Percentiles rank a stretch among this genome's conserved stretches.
phyloP scores from a whole-genome alignment of 2,888 invertebrate species.

The Apamea crenata region DNA sequence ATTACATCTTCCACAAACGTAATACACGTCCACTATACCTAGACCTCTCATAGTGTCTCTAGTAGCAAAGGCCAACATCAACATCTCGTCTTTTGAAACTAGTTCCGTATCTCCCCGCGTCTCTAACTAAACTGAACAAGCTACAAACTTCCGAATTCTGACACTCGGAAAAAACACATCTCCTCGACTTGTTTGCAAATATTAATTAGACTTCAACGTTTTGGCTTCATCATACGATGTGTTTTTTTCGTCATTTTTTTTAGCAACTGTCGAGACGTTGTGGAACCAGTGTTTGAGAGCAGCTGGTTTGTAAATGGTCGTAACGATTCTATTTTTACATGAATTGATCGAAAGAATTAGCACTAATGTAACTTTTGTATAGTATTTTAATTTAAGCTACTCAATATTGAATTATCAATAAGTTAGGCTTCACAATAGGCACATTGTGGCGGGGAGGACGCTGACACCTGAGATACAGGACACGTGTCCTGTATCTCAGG shows the following conservation, averaged over 20 bases:
- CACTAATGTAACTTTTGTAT: neutral
- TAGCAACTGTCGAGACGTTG: slow-evolving; percentile 62
- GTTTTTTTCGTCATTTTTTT: slow-evolving; percentile 64
- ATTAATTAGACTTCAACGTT: slow-evolving; percentile 70
- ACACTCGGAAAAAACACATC: slow-evolving; percentile 49
- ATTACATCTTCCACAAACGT: slow-evolving; percentile 43
- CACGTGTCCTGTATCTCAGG: too few species aligned
- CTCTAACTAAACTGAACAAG: slow-evolving; percentile 32
- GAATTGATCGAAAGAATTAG: neutral
- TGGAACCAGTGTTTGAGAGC: slow-evolving; percentile 57
- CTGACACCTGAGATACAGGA: neutral
- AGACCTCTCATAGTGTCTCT: neutral
- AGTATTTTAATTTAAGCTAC: neutral
- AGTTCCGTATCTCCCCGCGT: slow-evolving; percentile 17
- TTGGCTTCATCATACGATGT: slow-evolving; percentile 61
- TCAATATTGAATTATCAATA: neutral
- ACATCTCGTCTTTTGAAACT: slow-evolving; percentile 1
- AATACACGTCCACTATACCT: neutral
- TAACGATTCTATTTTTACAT: slow-evolving; percentile 30
- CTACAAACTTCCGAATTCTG: slow-evolving; percentile 59
- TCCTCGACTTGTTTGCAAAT: slow-evolving; percentile 71
- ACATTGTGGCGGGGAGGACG: neutral
- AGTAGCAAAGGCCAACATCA: slow-evolving; percentile 15
- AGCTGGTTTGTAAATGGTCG: slow-evolving; percentile 20
- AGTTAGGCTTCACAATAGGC: neutral